Conservation (phyloP, 2,888 invertebrate genomes). For the Coenonympha arcania region DNA sequence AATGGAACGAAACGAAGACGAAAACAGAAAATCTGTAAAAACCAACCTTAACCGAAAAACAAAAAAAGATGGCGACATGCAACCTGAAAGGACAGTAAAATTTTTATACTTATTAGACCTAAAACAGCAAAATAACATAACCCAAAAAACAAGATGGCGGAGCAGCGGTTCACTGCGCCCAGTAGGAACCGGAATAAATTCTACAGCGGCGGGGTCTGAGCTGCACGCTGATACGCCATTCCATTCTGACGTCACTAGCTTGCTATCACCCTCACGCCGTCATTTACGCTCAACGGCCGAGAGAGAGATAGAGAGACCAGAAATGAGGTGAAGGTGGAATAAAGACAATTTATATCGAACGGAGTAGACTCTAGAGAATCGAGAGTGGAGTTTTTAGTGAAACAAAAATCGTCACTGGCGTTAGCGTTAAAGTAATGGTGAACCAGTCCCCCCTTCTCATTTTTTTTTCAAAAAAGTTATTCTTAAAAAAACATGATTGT, state of each 20-base stretch:
- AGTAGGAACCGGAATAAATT: conserved; percentile 51
- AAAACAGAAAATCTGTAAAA: too few relatives aligned
- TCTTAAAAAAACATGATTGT: too few relatives aligned
- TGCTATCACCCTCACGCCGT: conserved; percentile 30
- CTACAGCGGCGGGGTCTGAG: conserved; percentile 37
- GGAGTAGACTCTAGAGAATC: conserved; percentile 23
- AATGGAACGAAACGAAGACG: too few relatives aligned
- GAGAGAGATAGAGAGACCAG: conserved; percentile 37
- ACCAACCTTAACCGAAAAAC: too few relatives aligned
- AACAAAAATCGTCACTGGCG: neutral
- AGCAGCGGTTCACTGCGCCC: conserved; percentile 33
- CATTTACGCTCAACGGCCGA: conserved; percentile 16
- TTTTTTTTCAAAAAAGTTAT: too few relatives aligned
- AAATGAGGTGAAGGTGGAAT: conserved; percentile 57
- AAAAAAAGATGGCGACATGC: too few relatives aligned
- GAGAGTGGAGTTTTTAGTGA: neutral
- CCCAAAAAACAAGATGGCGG: conserved; percentile 45
- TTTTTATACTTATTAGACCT: too few relatives aligned
- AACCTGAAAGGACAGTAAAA: too few relatives aligned
- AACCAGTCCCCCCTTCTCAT: too few relatives aligned
- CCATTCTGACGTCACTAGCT: conserved; percentile 34
- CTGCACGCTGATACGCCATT: conserved; percentile 31
- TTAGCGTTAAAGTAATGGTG: neutral
- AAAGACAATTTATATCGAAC: conserved; percentile 44
- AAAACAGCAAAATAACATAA: neutral